Conservation (phyloP, 2,888 invertebrate genomes). For the Protonemura montana region DNA sequence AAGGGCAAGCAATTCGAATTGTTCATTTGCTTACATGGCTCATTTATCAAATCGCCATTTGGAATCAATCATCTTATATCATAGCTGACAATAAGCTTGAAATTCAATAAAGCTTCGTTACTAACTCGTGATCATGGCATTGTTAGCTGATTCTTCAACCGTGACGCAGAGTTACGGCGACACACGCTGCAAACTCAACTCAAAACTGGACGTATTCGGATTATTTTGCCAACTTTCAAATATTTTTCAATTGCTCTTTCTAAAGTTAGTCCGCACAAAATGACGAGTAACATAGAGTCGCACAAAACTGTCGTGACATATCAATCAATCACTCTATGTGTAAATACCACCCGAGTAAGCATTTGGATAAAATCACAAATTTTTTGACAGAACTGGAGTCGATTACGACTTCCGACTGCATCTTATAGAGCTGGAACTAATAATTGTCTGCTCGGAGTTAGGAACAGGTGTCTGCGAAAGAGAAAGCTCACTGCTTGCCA, state of each 20-base stretch:
- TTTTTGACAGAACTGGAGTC: neutral
- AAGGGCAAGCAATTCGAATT: neutral
- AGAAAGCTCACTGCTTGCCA: neutral
- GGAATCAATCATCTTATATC: neutral
- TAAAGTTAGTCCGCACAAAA: too few species aligned
- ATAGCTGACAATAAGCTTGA: neutral
- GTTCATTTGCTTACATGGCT: neutral
- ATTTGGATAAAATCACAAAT: neutral
- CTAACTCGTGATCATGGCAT: neutral
- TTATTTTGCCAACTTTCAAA: too few species aligned
- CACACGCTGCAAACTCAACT: too few species aligned
- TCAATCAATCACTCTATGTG: neutral
- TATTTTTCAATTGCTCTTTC: too few species aligned
- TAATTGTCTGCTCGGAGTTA: neutral
- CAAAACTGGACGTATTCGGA: too few species aligned
- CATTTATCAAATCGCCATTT: neutral
- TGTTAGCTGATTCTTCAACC: too few species aligned
- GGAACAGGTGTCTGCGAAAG: neutral
- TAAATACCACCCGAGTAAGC: neutral
- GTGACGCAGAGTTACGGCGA: too few species aligned
- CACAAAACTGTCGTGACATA: neutral
- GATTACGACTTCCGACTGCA: conserved; percentile 12
- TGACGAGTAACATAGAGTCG: neutral
- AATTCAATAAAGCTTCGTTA: neutral
- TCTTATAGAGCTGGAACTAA: neutral